Evolutionary conservation across 2,888 invertebrate genomes (phyloP), one percentile per base, ranked within the genome.

Genomic region (Aleiodes testaceus): DNA sequence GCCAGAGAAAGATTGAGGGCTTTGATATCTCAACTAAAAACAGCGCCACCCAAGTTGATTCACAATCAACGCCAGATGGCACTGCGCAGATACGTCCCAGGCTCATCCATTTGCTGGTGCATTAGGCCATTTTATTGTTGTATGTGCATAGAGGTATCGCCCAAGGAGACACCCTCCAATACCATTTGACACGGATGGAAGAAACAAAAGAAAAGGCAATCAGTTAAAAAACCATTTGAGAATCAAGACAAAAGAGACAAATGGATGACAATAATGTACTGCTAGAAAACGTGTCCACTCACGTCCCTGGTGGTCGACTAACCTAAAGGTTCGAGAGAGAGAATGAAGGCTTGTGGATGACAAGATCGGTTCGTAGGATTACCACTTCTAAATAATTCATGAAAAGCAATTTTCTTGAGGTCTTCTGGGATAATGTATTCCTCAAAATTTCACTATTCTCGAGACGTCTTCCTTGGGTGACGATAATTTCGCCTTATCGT

Each of bases 1-100:
- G 6, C 4, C 26, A 26, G n/a, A n/a, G n/a, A 26, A 26, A 36
- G 36, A 36, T 36, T 2, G 36, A 36, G 36, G 11, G 4, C 36
- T 36, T 72, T 73, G 72, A 75, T 75, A 73, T 76, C 76, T 76
- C 74, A 67, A 75, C 74, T 74, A 75, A 75, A 74, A 66, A 70
- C 72, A 74, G 76, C 80, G 78, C 85, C 85, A 84, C 86, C 85
- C 86, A 86, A 84, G 84, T 83, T 85, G 85, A 36, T 36, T 85
- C 81, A 80, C 82, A 77, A 55, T 78, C 76, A 36, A 75, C 72
- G 76, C 75, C 77, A 81, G 86, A 85, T 85, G 82, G 83, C 80
- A 79, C 77, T 78, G 75, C 18, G 61, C 74, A 79, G 85, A 85
- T 85, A 85, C 26, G 26, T 76, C 70, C 74, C 36, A 36, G 71